A percentile compares a stretch with the other conserved stretches of the same genome.
Conservation (phyloP, 2,797 vertebrate species). For the Rhadinocentrus ornatus region DNA sequence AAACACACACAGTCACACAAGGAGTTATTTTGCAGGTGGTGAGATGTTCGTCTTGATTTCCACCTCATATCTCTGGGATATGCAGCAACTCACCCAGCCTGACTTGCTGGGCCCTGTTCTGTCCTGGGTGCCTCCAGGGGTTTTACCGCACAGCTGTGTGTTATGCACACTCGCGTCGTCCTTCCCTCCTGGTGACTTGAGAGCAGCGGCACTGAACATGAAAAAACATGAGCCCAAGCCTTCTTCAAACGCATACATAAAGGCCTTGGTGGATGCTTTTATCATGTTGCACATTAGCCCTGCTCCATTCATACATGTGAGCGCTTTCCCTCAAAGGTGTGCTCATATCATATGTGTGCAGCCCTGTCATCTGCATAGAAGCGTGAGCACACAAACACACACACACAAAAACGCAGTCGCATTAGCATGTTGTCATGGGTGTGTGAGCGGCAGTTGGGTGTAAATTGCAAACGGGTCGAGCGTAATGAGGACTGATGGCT, state of each 20-base stretch:
- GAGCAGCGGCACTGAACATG: constrained; percentile 43
- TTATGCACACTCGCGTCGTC: constrained; percentile 54
- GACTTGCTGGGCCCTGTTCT: constrained; percentile 79
- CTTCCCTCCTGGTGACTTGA: constrained; percentile 70
- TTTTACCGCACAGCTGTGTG: constrained; percentile 75
- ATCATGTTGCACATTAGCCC: constrained; percentile 75
- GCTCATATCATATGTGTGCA: constrained; percentile 75
- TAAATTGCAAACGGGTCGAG: constrained; percentile 76
- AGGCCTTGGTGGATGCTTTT: constrained; percentile 71
- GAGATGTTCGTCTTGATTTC: constrained; percentile 66
- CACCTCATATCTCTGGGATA: constrained; percentile 65
- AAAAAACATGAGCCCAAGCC: constrained; percentile 52
- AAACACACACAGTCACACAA: constrained; percentile 27
- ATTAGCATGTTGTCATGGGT: constrained; percentile 79
- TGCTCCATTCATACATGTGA: constrained; percentile 67
- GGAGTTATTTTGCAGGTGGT: constrained; percentile 46
- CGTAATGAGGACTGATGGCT: constrained; percentile 86
- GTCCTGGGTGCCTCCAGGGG: constrained; percentile 69
- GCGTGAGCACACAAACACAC: constrained; percentile 16
- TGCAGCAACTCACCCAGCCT: constrained; percentile 75
- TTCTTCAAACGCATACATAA: constrained; percentile 63
- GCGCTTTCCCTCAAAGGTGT: constrained; percentile 76
- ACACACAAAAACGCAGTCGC: constrained; percentile 53
- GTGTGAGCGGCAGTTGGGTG: constrained; percentile 76
- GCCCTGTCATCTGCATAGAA: constrained; percentile 77